Evolutionary conservation across 2,888 invertebrate species (phyloP), one percentile per base, ranked within the genome.

Genomic region (Steinernema carpocapsae): DNA sequence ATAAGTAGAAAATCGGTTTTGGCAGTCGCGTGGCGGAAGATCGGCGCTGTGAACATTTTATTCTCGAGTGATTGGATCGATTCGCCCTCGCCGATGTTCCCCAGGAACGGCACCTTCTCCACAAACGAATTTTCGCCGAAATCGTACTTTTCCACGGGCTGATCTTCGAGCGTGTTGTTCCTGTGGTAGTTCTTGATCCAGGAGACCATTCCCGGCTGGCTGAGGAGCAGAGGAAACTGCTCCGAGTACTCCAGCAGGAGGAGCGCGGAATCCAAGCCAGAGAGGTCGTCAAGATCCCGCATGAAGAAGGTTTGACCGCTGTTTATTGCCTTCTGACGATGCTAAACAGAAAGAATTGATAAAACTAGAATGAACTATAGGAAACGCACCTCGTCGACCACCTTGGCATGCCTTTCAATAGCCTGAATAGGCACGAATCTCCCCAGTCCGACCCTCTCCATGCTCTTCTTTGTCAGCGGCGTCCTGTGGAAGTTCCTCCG

Each of bases 221-320:
- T 95, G 90, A 97, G 92, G n/a, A 99, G 91, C 0, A 97, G 97
- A 0, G 99, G 97, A 90, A 95, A 95, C 88, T 99, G 97, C 88
- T 99, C 99, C 78, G 94, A 94, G 89, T 95, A 97, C 89, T 99
- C 99, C 0, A 94, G 91, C 1, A 99, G 90, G 10, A 99, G 91
- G 1, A 91, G 77, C 37, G 90, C 90, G 1, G 97, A 97, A 88
- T 99, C 97, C 81, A 93, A 91, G 0, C 95, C 96, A 48, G 94
- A 93, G 70, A 97, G 90, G 90, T 97, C 97, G 83, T 95, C 59
- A 7, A 82, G 73, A 10, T 95, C 94, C 70, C 97, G 91, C 99
- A 99, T 99, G 89, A 97, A 97, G 91, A 99, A 99, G 2, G 99
- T 96, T 88, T 99, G 99, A 0, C 97, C 97, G 76, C 97, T 99